Evolutionary conservation across 2,888 invertebrate species (phyloP).

Genomic region (Smittia sp.): DNA sequence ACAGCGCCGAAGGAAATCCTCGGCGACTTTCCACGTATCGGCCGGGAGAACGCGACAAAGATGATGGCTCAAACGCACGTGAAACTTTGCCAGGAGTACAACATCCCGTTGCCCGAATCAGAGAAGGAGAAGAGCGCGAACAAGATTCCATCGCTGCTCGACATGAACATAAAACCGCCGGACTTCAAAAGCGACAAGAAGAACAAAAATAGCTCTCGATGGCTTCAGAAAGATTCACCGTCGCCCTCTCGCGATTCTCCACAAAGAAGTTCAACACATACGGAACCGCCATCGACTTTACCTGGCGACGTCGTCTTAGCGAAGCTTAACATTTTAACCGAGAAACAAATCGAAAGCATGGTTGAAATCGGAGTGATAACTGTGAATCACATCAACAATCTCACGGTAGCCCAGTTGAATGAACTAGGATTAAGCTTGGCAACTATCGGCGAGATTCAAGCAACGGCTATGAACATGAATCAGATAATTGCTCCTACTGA

Average conservation of each 20-base stretch:
- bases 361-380: conserved; percentile 61
- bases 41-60: conserved; percentile 68
- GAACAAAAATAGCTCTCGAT: conserved; percentile 51
- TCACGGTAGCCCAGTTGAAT: conserved; percentile 61
- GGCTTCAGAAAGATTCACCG: background rate
- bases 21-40: conserved; percentile 82
- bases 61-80: conserved; percentile 57
- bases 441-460: conserved; percentile 63
- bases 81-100: conserved; percentile 54
- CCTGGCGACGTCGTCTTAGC: conserved; percentile 49
- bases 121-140: conserved; percentile 45
- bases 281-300: conserved; percentile 39
- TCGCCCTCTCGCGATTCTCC: background rate
- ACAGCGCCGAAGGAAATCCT: conserved; percentile 87
- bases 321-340: conserved; percentile 58
- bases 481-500: conserved; percentile 46
- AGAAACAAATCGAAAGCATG: conserved; percentile 60
- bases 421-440: conserved; percentile 60
- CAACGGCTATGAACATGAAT: conserved; percentile 61
- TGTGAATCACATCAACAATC: conserved; percentile 61
- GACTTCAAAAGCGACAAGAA: conserved; percentile 49
- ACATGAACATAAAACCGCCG: conserved; percentile 50
- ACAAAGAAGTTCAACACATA: background rate
- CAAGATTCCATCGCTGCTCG: conserved; percentile 50
- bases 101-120: conserved; percentile 46